phyloP scores from a whole-genome alignment of 2,797 vertebrate genomes.

The Sebastes paucispinis region DNA sequence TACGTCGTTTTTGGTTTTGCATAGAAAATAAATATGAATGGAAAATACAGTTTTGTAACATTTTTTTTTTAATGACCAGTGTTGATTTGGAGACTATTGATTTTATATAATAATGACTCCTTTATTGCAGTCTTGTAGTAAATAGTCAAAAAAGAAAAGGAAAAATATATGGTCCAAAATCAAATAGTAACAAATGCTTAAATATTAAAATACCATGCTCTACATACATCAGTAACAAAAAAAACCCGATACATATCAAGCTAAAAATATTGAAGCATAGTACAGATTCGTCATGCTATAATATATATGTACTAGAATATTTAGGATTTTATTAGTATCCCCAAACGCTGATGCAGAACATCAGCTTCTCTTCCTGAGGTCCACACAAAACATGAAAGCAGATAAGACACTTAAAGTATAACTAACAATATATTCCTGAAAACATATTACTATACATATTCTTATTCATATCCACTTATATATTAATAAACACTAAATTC shows the following conservation, averaged over 20 bases:
- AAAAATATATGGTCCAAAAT: neutral
- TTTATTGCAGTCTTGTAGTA: too few relatives aligned
- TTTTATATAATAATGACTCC: too few relatives aligned
- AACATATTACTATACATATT: neutral
- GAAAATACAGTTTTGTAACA: too few relatives aligned
- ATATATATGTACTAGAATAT: neutral
- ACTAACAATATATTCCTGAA: neutral
- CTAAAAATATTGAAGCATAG: neutral
- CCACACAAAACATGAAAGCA: neutral
- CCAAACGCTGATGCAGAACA: neutral
- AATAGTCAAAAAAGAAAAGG: rapidly evolving
- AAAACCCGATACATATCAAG: neutral
- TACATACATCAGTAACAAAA: neutral
- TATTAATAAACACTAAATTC: neutral
- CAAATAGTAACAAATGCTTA: neutral
- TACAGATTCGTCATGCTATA: too few relatives aligned
- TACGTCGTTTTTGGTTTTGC: too few relatives aligned
- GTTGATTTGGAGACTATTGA: too few relatives aligned
- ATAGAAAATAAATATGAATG: too few relatives aligned
- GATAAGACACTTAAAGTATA: neutral
- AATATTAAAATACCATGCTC: neutral
- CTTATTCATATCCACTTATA: neutral
- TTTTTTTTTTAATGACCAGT: too few relatives aligned
- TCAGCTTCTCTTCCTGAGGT: neutral
- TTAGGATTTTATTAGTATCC: neutral